Evolutionary conservation across 2,113 vertebrate species (phyloP).

Genomic region (Ageneiosus marmoratus): DNA sequence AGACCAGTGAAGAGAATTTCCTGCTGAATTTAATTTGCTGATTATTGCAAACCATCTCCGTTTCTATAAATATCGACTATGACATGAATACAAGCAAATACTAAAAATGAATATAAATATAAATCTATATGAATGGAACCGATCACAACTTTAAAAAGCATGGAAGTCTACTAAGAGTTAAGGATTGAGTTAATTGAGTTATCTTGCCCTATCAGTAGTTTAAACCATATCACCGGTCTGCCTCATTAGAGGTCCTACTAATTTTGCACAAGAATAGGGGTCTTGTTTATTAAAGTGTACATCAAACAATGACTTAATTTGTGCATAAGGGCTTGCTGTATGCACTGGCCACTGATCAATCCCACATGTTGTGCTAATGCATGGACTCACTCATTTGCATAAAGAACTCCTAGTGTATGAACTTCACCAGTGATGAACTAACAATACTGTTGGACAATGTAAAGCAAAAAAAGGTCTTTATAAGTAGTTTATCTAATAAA

Average conservation of each 20-base stretch:
- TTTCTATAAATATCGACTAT: background rate
- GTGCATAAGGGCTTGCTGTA: background rate
- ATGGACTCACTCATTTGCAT: background rate
- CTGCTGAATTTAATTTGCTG: background rate
- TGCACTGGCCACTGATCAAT: background rate
- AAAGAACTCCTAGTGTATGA: background rate
- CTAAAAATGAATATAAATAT: background rate
- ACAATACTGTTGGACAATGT: too few species aligned
- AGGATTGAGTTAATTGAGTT: background rate
- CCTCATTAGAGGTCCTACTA: background rate
- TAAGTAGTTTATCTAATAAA: too few species aligned
- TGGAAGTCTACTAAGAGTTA: background rate
- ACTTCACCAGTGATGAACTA: too few species aligned
- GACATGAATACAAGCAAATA: background rate
- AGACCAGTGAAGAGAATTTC: conserved; percentile 12
- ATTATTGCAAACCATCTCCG: background rate
- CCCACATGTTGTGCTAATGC: background rate
- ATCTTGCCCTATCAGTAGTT: background rate
- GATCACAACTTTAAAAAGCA: background rate
- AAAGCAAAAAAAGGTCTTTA: too few species aligned
- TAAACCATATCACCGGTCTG: background rate
- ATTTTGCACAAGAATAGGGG: background rate
- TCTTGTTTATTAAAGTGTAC: background rate
- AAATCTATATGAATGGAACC: background rate
- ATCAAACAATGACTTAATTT: too few species aligned